Conservation (phyloP, 2,888 invertebrate genomes). For the Auanema freiburgensis region DNA sequence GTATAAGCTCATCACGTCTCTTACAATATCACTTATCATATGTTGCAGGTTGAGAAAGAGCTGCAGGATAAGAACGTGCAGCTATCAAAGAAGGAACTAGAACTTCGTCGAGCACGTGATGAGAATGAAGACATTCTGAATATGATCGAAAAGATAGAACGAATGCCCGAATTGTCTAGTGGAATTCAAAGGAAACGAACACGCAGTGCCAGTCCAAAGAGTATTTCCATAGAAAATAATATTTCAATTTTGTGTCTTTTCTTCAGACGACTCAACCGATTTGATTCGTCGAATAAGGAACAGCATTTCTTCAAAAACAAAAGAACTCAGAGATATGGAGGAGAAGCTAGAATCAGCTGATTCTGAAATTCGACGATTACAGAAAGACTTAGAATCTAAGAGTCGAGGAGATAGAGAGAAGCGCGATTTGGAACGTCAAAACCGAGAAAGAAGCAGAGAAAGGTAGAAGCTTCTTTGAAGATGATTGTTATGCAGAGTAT, state of each 20-base stretch:
- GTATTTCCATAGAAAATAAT: not conserved
- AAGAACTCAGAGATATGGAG: constrained; percentile 25
- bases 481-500: too few species aligned
- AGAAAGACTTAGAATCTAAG: constrained; percentile 33
- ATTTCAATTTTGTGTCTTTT: not conserved
- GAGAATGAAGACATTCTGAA: constrained; percentile 31
- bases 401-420: constrained; percentile 27
- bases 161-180: constrained; percentile 25
- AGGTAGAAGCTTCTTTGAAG: not conserved
- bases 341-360: constrained; percentile 28
- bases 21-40: not conserved
- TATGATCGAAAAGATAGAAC: constrained; percentile 26
- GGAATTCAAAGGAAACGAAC: constrained; percentile 20
- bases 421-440: constrained; percentile 23
- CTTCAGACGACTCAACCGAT: constrained; percentile 9
- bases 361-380: constrained; percentile 27
- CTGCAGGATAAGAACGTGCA: constrained; percentile 16
- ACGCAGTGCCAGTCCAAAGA: constrained; percentile 34
- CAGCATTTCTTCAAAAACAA: constrained; percentile 21
- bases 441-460: not conserved
- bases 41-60: constrained; percentile 18
- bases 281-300: constrained; percentile 17
- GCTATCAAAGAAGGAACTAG: constrained; percentile 17
- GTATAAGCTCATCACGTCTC: too few species aligned
- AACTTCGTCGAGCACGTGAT: constrained; percentile 30